Evolutionary conservation across 2,113 vertebrate genomes (phyloP), one percentile per base, ranked within the genome.

Genomic region (Cryptotis parvus): DNA sequence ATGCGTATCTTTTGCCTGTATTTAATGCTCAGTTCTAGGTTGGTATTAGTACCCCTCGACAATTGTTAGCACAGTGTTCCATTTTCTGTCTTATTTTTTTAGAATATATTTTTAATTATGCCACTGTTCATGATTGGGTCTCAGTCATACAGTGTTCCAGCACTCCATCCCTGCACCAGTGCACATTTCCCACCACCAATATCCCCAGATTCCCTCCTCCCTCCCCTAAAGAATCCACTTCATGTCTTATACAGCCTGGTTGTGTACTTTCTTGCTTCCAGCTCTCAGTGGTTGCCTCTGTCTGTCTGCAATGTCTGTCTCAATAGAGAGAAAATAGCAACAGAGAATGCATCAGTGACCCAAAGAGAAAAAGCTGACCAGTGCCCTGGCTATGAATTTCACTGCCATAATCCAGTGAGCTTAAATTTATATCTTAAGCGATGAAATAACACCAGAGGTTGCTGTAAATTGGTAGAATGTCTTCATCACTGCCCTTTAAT

Each of bases 291-390:
- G 14, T 58, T 94, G 80, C 83, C 55, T 94, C 72, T 91, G 39
- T 95, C 65, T 92, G 26, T 90, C 83, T 92, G 93, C 92, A 89
- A 93, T 93, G 92, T 93, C 85, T 95, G 55, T 84, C 89, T 94
- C 91, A 92, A 94, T 83, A 94, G 6, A 94, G 92, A 96, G 81
- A 82, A 96, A 91, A 94, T 95, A 96, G 94, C 91, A 92, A 82
- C 68, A 81, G 85, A 93, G 88, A 77, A 93, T 94, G 61, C 81
- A 92, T 86, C 75, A 31, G 76, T 92, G 77, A 63, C 68, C 89
- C 86, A 74, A 82, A 88, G 86, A 95, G 94, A 80, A 94, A 95
- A 95, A 92, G 72, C 78, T 27, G 45, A 58, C 69, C 89, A 69
- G 24, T 27, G 80, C 39, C 85, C 39, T 68, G 70, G 26, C 92